phyloP scores from a whole-genome alignment of 2,113 vertebrate species.

The Podarcis muralis region DNA sequence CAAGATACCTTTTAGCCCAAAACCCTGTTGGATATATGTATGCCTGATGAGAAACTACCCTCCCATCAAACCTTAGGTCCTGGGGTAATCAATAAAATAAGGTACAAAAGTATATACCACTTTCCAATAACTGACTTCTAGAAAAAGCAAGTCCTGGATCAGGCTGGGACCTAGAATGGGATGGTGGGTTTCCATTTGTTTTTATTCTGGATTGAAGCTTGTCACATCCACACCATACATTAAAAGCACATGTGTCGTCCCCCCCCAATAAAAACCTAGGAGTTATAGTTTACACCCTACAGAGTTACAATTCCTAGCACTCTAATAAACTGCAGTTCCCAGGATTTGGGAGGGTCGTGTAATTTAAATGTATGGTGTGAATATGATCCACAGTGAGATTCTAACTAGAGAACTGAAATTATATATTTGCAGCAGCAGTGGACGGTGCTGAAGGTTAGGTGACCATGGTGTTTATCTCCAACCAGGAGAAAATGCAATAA shows the following conservation, averaged over 20 bases:
- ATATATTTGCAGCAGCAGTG: background rate
- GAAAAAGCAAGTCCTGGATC: too few relatives aligned
- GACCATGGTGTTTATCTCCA: background rate
- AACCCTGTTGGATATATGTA: too few relatives aligned
- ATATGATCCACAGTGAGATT: background rate
- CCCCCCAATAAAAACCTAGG: too few relatives aligned
- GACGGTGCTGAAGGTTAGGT: background rate
- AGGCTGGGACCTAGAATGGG: background rate
- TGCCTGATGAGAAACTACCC: too few relatives aligned
- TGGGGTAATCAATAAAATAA: background rate
- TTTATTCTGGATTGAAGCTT: background rate
- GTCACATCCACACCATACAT: background rate
- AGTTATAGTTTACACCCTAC: too few relatives aligned
- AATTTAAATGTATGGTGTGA: too few relatives aligned
- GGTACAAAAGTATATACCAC: background rate
- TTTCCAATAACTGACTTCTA: background rate
- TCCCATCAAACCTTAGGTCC: background rate
- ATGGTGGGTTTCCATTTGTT: rapidly evolving
- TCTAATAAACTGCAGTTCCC: too few relatives aligned
- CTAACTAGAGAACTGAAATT: background rate
- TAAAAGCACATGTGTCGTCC: too few relatives aligned
- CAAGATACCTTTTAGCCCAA: background rate
- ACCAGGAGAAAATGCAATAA: background rate
- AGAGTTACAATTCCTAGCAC: too few relatives aligned
- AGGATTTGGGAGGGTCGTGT: too few relatives aligned